These are phyloP conservation scores for Ochropleura leucogaster DNA, from an alignment of 2,888 invertebrate genomes.

Conservation along the genomic window DNA sequence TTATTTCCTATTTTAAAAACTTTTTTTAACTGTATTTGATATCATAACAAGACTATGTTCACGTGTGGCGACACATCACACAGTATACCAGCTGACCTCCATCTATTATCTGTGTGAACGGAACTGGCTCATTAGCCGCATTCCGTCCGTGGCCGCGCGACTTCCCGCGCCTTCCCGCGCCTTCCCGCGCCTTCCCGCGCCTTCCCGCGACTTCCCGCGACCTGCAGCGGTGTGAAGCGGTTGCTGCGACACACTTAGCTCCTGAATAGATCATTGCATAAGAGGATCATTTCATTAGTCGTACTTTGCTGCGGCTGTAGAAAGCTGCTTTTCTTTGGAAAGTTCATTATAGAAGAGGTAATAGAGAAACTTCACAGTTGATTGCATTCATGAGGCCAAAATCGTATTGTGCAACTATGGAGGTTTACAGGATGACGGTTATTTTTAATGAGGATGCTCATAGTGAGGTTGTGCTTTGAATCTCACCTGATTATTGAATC, in stretches of 20 bases:
- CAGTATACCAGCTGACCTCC: neutral
- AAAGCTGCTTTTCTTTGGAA: conserved; percentile 3
- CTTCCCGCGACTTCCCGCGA: neutral
- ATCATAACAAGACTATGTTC: neutral
- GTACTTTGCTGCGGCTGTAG: neutral
- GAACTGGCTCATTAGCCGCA: conserved; percentile 55
- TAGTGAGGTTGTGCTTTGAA: neutral
- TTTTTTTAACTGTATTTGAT: neutral
- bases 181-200: neutral
- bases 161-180: neutral
- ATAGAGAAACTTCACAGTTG: conserved; percentile 2
- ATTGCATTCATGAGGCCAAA: neutral
- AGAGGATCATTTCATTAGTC: conserved; percentile 22
- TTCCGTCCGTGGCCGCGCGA: neutral
- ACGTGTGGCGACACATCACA: neutral
- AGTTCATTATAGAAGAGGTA: conserved; percentile 16
- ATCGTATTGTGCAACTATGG: neutral
- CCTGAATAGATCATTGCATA: conserved; percentile 38
- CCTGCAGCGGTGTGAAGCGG: neutral
- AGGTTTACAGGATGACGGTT: no score
- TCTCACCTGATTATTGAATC: no score
- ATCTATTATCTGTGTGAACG: conserved; percentile 26
- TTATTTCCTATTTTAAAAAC: neutral
- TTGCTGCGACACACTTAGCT: conserved; percentile 29
- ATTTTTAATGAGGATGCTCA: conserved; percentile 1